phyloP scores from a whole-genome alignment of 2,113 vertebrate genomes.

The Crotalus viridis region DNA sequence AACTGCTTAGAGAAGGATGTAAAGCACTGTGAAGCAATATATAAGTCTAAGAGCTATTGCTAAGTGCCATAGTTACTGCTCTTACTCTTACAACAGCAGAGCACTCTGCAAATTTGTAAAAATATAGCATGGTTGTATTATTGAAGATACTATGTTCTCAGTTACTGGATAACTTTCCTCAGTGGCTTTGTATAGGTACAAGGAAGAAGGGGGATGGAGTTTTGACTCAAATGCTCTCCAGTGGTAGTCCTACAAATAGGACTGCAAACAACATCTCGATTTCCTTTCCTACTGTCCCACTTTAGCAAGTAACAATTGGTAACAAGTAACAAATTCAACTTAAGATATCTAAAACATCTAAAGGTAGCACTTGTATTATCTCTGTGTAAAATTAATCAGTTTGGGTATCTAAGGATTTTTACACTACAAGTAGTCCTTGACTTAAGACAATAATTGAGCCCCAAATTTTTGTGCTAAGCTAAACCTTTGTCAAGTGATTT shows the following conservation, averaged over 20 bases:
- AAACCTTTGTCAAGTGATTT: neutral
- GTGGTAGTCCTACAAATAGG: neutral
- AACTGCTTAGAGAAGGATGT: neutral
- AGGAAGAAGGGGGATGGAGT: neutral
- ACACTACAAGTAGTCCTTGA: neutral
- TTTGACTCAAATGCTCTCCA: neutral
- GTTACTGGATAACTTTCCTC: neutral
- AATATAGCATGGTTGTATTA: neutral
- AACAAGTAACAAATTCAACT: neutral
- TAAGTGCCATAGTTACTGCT: neutral
- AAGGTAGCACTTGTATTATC: neutral
- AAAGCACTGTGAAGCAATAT: neutral
- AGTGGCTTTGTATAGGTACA: neutral
- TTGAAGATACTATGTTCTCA: neutral
- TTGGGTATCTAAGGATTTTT: neutral
- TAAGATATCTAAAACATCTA: neutral
- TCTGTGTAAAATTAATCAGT: neutral
- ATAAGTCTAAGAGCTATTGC: neutral
- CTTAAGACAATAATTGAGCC: neutral
- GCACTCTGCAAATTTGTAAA: neutral
- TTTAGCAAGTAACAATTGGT: neutral
- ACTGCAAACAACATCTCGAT: neutral
- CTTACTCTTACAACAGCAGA: neutral
- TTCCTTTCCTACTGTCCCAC: neutral
- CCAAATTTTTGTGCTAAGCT: neutral